phyloP scores from a whole-genome alignment of 2,888 invertebrate species.

The Catocala fraxini region DNA sequence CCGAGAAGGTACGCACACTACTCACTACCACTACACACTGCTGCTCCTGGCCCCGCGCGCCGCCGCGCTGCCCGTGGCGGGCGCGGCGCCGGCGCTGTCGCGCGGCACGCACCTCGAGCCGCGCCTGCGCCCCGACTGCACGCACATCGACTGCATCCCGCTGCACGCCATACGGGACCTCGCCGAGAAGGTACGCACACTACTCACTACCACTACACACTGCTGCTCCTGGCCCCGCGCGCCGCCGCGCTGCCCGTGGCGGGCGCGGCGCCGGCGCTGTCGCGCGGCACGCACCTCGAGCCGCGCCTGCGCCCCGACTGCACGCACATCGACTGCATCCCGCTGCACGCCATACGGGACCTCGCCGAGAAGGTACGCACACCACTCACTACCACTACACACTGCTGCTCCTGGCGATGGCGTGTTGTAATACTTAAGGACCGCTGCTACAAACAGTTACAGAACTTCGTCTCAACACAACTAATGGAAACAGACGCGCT shows the following conservation, averaged over 20 bases:
- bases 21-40: constrained; percentile 72
- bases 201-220: constrained; percentile 71
- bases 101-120: constrained; percentile 95
- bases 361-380: constrained; percentile 93
- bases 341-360: constrained; percentile 94
- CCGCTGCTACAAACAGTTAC: too few relatives aligned
- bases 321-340: constrained; percentile 95
- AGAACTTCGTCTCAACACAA: too few relatives aligned
- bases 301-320: constrained; percentile 93
- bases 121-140: constrained; percentile 92
- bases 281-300: constrained; percentile 93
- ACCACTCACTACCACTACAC: constrained; percentile 65
- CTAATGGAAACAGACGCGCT: too few relatives aligned
- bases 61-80: constrained; percentile 88
- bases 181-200: constrained; percentile 91
- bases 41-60: constrained; percentile 89
- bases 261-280: constrained; percentile 92
- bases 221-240: constrained; percentile 88
- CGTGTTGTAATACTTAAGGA: too few relatives aligned
- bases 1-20: constrained; percentile 90
- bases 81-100: constrained; percentile 91
- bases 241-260: constrained; percentile 87
- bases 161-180: constrained; percentile 94
- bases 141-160: constrained; percentile 95
- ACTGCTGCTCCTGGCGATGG: constrained; percentile 85